A percentile compares a stretch with the other conserved stretches of the same genome.
These are phyloP conservation scores for Heliconius hewitsoni DNA, from an alignment of 1,140 invertebrate genomes.

Conservation along the genomic window DNA sequence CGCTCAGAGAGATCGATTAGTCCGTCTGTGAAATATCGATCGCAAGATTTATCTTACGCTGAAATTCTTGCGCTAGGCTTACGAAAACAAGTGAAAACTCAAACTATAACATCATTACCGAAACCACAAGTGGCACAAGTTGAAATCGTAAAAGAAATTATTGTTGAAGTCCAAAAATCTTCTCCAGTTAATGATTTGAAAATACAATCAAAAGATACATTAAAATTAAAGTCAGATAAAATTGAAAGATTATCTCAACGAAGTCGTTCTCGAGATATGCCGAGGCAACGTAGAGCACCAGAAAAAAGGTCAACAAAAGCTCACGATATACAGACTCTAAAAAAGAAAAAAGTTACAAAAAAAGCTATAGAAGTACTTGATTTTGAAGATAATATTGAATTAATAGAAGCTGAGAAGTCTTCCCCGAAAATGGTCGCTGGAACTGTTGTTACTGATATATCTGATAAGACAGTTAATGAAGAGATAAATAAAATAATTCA, in stretches of 20 bases:
- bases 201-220: slow-evolving; percentile 49
- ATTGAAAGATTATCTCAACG: slow-evolving; percentile 57
- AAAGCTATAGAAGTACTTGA: slow-evolving; percentile 72
- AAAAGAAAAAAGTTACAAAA: slow-evolving; percentile 70
- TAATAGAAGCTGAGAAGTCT: slow-evolving; percentile 35
- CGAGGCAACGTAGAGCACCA: slow-evolving; percentile 64
- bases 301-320: slow-evolving; percentile 65
- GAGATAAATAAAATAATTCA: slow-evolving; percentile 1
- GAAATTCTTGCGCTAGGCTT: slow-evolving; percentile 87
- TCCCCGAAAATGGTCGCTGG: not conserved
- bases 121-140: slow-evolving; percentile 71
- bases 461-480: not conserved
- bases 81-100: slow-evolving; percentile 57
- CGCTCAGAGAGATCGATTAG: slow-evolving; percentile 51
- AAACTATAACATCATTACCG: slow-evolving; percentile 55
- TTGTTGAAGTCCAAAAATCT: slow-evolving; percentile 62
- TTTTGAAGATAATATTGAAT: slow-evolving; percentile 62
- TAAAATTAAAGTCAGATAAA: slow-evolving; percentile 59
- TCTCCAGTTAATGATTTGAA: slow-evolving; percentile 49
- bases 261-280: slow-evolving; percentile 73
- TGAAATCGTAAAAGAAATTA: slow-evolving; percentile 64
- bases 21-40: slow-evolving; percentile 48
- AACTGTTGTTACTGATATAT: not conserved
- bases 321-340: slow-evolving; percentile 56
- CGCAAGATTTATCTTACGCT: slow-evolving; percentile 85